phyloP scores from a whole-genome alignment of 2,888 invertebrate species.

The Drosophila lacicola region DNA sequence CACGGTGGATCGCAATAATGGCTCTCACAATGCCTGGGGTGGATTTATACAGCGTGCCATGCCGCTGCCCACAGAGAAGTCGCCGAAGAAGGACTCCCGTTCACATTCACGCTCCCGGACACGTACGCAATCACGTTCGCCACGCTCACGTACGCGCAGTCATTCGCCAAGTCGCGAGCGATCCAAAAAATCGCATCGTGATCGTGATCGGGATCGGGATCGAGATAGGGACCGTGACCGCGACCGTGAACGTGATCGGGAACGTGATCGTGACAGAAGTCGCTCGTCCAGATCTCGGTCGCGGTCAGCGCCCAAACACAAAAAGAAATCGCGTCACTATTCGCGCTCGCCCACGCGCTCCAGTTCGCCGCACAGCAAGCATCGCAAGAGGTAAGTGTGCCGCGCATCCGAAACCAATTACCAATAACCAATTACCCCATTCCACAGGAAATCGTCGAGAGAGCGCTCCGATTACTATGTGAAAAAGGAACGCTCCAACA shows the following conservation, averaged over 20 bases:
- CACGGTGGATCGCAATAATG: conserved; percentile 87
- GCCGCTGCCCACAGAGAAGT: conserved; percentile 80
- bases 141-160: conserved; percentile 78
- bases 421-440: not conserved
- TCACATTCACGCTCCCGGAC: conserved; percentile 82
- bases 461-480: conserved; percentile 83
- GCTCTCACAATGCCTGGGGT: conserved; percentile 89
- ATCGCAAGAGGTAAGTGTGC: conserved; percentile 81
- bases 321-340: conserved; percentile 84
- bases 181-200: conserved; percentile 75
- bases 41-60: conserved; percentile 88
- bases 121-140: conserved; percentile 81
- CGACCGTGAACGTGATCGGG: conserved; percentile 48
- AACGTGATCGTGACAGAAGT: conserved; percentile 53
- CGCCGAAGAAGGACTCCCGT: conserved; percentile 81
- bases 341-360: conserved; percentile 84
- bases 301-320: conserved; percentile 81
- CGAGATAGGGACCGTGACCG: conserved; percentile 42
- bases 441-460: conserved; percentile 65
- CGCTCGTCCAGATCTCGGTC: conserved; percentile 79
- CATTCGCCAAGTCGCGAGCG: conserved; percentile 71
- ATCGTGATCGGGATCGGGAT: conserved; percentile 38
- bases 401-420: no score
- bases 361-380: conserved; percentile 84
- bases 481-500: conserved; percentile 72